phyloP scores from a whole-genome alignment of 2,113 vertebrate species.

The Noturus placidus region DNA sequence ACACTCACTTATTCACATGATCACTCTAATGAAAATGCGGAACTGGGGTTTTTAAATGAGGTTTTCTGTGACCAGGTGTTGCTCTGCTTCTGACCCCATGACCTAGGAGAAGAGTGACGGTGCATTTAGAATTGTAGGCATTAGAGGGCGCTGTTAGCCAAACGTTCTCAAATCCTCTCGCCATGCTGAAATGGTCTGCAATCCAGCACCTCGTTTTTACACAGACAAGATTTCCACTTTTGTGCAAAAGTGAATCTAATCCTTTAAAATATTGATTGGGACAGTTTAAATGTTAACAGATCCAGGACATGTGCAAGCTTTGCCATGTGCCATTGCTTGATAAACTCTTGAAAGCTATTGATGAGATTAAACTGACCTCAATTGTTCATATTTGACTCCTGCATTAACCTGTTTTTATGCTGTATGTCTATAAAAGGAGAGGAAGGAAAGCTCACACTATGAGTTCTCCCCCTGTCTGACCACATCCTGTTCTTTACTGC shows the following conservation, averaged over 20 bases:
- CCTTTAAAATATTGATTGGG: not conserved
- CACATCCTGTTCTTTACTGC: slow-evolving; percentile 17
- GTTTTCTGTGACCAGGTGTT: not conserved
- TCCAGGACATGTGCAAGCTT: not conserved
- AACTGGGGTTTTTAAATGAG: not conserved
- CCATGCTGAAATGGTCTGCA: not conserved
- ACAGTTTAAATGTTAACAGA: not conserved
- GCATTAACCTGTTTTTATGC: not conserved
- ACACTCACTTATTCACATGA: not conserved
- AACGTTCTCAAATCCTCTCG: not conserved
- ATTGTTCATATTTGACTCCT: not conserved
- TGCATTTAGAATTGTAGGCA: not conserved
- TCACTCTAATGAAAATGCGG: not conserved
- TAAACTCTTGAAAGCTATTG: not conserved
- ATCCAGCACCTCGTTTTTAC: not conserved
- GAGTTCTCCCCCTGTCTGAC: not conserved
- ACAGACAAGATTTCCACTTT: not conserved
- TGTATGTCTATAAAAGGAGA: slow-evolving; percentile 23
- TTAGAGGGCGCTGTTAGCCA: not conserved
- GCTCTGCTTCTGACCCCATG: not conserved
- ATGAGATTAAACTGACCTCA: not conserved
- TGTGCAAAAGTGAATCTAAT: not conserved
- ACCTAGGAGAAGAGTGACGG: not conserved
- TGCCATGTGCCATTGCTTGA: not conserved
- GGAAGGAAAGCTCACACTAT: slow-evolving; percentile 8